Base-by-base conservation (phyloP, 1,140 invertebrate species). In the Nasonia longicornis region DNA sequence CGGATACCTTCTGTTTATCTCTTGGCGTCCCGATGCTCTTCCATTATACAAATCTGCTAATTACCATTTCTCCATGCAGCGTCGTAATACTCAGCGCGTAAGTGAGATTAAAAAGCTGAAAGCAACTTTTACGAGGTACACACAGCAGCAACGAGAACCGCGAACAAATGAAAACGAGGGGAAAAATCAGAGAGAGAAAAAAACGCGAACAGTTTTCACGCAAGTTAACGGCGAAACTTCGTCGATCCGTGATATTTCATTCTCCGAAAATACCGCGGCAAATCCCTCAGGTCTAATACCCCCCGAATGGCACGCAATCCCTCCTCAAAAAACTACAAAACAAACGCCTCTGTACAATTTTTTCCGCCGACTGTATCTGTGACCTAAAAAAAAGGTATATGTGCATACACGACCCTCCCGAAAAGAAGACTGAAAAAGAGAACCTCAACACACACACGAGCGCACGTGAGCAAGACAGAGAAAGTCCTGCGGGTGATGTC, bases 251-350 rank as follows among this genome's bases (percentile, higher is more conserved):
- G 52, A 58, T 58, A 58, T 58, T 58, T 58, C 52, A 58, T 58
- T n/a, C 52, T 3, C 20, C 52, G 20, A 67, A 67, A 38, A 71
- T 38, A 31, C 14, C 29, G 11, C 29, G 11, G 35, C 29, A 77
- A 76, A 79, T 80, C 71, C 64, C 75, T 29, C 22, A 71, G 84
- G 85, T 84, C 84, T 83, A 81, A 85, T 86, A 85, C 84, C 38
- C 38, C 79, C 76, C 79, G 16, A n/a, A 67, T 77, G 16, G 31
- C 35, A 48, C 29, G 80, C 48, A 81, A 86, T 72, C 70, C 70
- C 45, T 69, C 20, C 29, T 16, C 2, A 66, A 26, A 48, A 70
- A 67, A 67, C 26, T 67, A 29, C 16, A 70, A 70, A 70, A 74
- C 26, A 76, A 16, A 64, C 42, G 70, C 70, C 67, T 16, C 69